phyloP scores from a whole-genome alignment of 1,140 invertebrate species.

The Zelostemma sp. region DNA sequence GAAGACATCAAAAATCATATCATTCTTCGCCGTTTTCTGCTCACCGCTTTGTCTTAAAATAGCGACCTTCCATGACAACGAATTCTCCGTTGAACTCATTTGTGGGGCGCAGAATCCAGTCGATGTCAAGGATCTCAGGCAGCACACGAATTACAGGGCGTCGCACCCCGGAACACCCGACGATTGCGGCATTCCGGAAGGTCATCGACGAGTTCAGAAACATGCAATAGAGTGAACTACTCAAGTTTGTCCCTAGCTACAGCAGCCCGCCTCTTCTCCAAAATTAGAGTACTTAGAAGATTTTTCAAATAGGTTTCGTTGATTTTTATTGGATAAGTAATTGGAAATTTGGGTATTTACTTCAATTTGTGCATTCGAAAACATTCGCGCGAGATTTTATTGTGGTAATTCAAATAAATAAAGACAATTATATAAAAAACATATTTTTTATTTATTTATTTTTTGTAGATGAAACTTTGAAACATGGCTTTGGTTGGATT shows the following conservation, averaged over 20 bases:
- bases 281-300: conserved; percentile 97
- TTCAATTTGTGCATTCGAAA: too few species aligned
- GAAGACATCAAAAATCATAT: conserved; percentile 82
- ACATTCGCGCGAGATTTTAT: too few species aligned
- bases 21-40: conserved; percentile 87
- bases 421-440: too few species aligned
- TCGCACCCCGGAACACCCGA: conserved; percentile 84
- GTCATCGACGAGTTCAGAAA: conserved; percentile 88
- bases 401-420: too few species aligned
- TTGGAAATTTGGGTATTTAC: conserved; percentile 61
- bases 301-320: too few species aligned
- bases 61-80: conserved; percentile 89
- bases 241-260: conserved; percentile 98
- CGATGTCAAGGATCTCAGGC: conserved; percentile 70
- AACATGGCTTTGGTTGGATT: too few species aligned
- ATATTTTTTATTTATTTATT: too few species aligned
- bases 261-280: conserved; percentile 95
- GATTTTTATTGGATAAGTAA: too few species aligned
- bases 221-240: conserved; percentile 84
- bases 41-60: conserved; percentile 86
- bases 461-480: too few species aligned
- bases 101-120: too few species aligned
- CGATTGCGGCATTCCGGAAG: conserved; percentile 86
- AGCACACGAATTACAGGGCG: conserved; percentile 90
- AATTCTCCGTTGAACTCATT: conserved; percentile 83